Base-by-base conservation (phyloP, 2,113 vertebrate genomes). In the Marcusenius ussheri region DNA sequence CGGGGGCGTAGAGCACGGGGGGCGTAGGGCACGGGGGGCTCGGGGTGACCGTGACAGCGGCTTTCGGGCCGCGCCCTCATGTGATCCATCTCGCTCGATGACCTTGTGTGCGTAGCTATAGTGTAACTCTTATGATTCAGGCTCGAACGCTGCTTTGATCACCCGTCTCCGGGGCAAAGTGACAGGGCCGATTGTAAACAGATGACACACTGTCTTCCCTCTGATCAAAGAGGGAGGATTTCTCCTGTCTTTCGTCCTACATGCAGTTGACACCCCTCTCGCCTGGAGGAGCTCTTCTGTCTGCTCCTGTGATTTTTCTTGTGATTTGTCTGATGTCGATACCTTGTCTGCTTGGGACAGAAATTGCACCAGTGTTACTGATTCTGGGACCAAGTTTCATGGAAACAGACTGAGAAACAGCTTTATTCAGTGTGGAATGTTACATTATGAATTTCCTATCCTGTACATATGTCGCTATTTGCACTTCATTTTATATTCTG, bases 191-290 rank as follows among this genome's bases (percentile, higher is more conserved):
- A 27, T 86, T 77, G 58, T 88, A 91, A 87, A 89, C 66, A 89
- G 83, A 46, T 31, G 89, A 90, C 83, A 89, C 35, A 46, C 50
- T 90, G 91, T 58, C 89, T 90, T 35, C 86, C n/a, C 49, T 3
- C 39, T 90, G 91, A 91, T 91, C 83, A 91, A 88, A 91, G 89
- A 74, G 58, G 89, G 56, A 66, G 74, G 91, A 45, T 77, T 90
- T 19, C 45, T 70, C 56, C 88, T 90, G 51, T 88, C 80, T 90
- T 84, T 45, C 83, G 50, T 39, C 56, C n/a, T 45, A 49, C 83
- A 35, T 74, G 10, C 70, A 62, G 31, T 70, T 90, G 86, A 51
- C 45, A 53, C 31, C 77, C n/a, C 9, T 24, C 46, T 17, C 5
- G 2, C 50, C 47, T 8, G 6, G 53, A 42, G 35, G 74, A 42